These are phyloP conservation scores for Urocynchramus pylzowi DNA, from an alignment of 2,113 vertebrate species.

Conservation along the genomic window DNA sequence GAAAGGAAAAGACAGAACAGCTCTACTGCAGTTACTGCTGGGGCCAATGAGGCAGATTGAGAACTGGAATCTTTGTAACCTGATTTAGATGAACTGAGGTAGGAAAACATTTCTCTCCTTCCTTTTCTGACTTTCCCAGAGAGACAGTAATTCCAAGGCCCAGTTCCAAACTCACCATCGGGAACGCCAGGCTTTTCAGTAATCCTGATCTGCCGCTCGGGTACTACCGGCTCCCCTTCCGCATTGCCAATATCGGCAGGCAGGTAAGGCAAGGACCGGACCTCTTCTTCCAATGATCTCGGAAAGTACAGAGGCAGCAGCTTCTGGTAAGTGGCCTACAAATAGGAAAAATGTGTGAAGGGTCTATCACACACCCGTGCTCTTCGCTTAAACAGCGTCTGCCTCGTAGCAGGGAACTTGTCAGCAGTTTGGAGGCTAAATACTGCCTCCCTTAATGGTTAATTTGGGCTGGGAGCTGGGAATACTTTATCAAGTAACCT, in stretches of 20 bases:
- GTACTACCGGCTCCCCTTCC: conserved; percentile 92
- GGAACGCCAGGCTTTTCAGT: conserved; percentile 88
- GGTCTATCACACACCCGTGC: background rate
- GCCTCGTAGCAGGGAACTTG: background rate
- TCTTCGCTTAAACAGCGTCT: background rate
- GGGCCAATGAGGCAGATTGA: background rate
- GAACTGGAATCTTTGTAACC: background rate
- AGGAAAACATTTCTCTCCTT: background rate
- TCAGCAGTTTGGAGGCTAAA: background rate
- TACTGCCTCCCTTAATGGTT: background rate
- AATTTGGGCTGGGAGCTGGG: background rate
- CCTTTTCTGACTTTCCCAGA: background rate
- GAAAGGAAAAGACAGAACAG: background rate
- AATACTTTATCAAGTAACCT: background rate
- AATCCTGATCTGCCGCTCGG: conserved; percentile 94
- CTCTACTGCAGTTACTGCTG: background rate
- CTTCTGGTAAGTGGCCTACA: conserved; percentile 85
- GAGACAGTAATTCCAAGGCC: background rate
- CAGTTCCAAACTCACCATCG: conserved; percentile 75
- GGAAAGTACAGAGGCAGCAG: conserved; percentile 93
- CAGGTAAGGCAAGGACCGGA: conserved; percentile 77
- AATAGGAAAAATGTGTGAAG: conserved; percentile 1
- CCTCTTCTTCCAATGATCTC: conserved; percentile 87
- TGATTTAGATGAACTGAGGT: background rate
- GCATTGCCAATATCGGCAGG: conserved; percentile 95